A percentile compares a stretch with the other conserved stretches of the same genome.
Conservation (phyloP, 2,113 vertebrate genomes). For the Tursiops truncatus region DNA sequence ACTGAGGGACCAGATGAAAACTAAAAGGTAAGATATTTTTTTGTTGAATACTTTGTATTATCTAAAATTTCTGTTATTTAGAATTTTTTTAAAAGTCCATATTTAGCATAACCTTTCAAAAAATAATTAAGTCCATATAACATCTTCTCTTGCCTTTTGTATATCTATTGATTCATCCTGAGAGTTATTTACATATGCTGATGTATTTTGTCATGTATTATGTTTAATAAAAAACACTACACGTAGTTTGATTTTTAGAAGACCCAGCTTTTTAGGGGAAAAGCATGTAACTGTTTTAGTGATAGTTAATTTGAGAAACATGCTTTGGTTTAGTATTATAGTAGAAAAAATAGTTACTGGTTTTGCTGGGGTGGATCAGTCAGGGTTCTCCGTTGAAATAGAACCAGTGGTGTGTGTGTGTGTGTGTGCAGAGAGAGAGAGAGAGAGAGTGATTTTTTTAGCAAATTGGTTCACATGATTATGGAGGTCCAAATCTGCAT, state of each 20-base stretch:
- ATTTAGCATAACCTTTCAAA: background rate
- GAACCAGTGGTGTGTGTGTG: background rate
- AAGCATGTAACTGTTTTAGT: background rate
- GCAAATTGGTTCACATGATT: background rate
- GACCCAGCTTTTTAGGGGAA: background rate
- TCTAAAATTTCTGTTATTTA: constrained; percentile 41
- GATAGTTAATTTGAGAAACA: constrained; percentile 24
- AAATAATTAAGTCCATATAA: background rate
- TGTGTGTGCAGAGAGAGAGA: fast-evolving
- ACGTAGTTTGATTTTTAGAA: constrained; percentile 31
- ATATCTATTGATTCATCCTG: background rate
- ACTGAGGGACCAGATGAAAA: constrained; percentile 96
- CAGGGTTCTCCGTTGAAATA: background rate
- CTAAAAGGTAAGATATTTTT: constrained; percentile 90
- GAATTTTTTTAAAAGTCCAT: background rate
- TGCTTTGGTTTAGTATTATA: constrained; percentile 10
- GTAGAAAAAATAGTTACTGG: background rate
- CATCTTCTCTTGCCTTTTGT: background rate
- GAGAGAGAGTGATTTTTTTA: background rate
- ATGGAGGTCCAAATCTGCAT: background rate
- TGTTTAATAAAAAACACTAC: background rate
- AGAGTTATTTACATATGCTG: background rate
- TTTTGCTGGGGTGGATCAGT: background rate
- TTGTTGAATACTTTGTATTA: background rate
- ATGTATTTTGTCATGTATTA: background rate